Base-by-base conservation (phyloP, 2,888 invertebrate genomes). In the Aphodius granarius region DNA sequence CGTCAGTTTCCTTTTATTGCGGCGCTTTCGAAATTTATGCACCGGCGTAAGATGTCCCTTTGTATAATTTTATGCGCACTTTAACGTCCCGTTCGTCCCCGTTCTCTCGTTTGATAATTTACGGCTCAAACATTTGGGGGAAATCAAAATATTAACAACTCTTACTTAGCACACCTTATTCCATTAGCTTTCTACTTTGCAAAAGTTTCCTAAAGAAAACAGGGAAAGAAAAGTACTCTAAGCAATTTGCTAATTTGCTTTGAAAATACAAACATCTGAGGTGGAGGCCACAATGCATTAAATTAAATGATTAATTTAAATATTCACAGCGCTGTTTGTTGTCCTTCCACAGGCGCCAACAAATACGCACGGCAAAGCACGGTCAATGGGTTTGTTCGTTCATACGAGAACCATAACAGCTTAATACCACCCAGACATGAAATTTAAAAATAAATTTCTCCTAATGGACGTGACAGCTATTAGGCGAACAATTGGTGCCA, bases 1-100 rank as follows among this genome's bases (percentile, higher is more conserved):
- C 68, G 1, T 68, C 20, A 20, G 20, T 68, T 68, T 19, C n/a
- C 20, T 22, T 22, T 68, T 68, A 22, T 68, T 68, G 68, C 68
- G 68, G 13, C 43, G 43, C 43, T 43, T 43, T 43, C 43, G 43
- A 43, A 43, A 43, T 43, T 43, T 43, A 43, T 43, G 43, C 43
- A 43, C 43, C 43, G 43, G 43, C 43, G 43, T 43, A 43, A 43
- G 43, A 43, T 43, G 43, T 43, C 43, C 43, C 43, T 43, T 43
- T 43, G 43, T 43, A 43, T 43, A 43, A 43, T 43, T 43, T 43
- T 43, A 43, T 43, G 43, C 43, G 43, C 43, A 13, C 43, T 43
- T 43, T 43, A 43, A 43, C 43, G 43, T 43, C 43, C 9, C 43
- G 9, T 13, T 13, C 43, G 43, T 43, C 43, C 9, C 43, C 43